These are phyloP conservation scores for Leptopilina clavipes DNA, from an alignment of 1,140 invertebrate genomes.

Conservation along the genomic window DNA sequence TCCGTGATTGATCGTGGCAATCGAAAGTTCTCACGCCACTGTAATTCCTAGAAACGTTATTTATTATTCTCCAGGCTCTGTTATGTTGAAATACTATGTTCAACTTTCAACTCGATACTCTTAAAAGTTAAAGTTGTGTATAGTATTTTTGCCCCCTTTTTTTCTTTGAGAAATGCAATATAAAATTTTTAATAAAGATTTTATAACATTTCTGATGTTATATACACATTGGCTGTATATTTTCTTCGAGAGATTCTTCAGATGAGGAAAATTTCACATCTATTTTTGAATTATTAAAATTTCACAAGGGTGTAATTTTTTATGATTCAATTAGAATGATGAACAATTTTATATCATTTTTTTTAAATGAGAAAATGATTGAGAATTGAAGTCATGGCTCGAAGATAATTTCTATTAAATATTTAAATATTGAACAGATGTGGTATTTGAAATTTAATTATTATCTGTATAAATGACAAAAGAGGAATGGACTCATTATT, in stretches of 20 bases:
- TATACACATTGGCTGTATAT: too few relatives aligned
- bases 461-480: slow-evolving; percentile 7
- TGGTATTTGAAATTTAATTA: slow-evolving; percentile 2
- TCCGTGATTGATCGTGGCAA: slow-evolving; percentile 26
- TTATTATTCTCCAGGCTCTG: slow-evolving; percentile 20
- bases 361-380: not conserved
- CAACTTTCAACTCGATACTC: not conserved
- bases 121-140: not conserved
- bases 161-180: too few relatives aligned
- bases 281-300: too few relatives aligned
- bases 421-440: not conserved
- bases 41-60: slow-evolving; percentile 19
- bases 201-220: too few relatives aligned
- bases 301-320: too few relatives aligned
- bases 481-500: slow-evolving; percentile 6
- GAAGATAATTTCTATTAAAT: not conserved
- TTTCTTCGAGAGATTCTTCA: too few relatives aligned
- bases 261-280: too few relatives aligned
- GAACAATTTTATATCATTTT: too few relatives aligned
- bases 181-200: too few relatives aligned
- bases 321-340: too few relatives aligned
- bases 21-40: slow-evolving; percentile 24
- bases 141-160: not conserved
- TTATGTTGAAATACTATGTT: slow-evolving; percentile 8
- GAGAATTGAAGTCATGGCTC: not conserved